A percentile compares a stretch with the other conserved stretches of the same genome.
Conservation (phyloP, 2,797 vertebrate genomes). For the Esox masquinongy region DNA sequence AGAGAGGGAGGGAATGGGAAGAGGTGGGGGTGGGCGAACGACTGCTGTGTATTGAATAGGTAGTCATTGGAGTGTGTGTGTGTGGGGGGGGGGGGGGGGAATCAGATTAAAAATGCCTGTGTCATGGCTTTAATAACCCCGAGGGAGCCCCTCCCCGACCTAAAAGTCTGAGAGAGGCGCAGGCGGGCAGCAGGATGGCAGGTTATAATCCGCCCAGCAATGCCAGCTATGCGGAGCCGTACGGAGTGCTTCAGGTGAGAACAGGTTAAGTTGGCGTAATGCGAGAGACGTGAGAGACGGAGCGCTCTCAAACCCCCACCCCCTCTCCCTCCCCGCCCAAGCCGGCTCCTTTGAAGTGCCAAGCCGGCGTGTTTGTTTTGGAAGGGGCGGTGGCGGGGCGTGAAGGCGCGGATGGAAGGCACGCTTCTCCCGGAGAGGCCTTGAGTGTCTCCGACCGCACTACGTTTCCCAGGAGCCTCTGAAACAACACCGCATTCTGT, state of each 20-base stretch:
- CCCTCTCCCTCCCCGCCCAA: not conserved
- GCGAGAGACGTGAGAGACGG: not conserved
- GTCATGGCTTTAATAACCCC: conserved; percentile 31
- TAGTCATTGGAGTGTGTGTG: too few relatives aligned
- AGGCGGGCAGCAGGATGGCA: conserved; percentile 10
- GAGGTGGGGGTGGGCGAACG: too few relatives aligned
- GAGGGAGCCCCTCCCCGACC: conserved; percentile 15
- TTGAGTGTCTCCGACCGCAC: not conserved
- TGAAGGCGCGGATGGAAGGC: conserved; percentile 10
- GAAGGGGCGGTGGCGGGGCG: not conserved
- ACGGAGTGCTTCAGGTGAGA: conserved; percentile 30
- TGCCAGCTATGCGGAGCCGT: conserved; percentile 32
- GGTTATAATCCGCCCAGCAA: conserved; percentile 45
- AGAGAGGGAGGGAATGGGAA: not conserved
- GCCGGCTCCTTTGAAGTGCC: conserved; percentile 9
- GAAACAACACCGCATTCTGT: not conserved
- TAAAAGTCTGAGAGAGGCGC: not conserved
- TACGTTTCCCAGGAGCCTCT: not conserved
- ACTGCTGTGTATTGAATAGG: too few relatives aligned
- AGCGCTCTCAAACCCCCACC: not conserved
- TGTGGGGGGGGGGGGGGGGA: too few relatives aligned
- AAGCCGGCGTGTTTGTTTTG: conserved; percentile 13
- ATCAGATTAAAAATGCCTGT: conserved; percentile 13
- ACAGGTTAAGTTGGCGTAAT: conserved; percentile 40
- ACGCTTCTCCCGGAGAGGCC: not conserved